phyloP scores from a whole-genome alignment of 2,888 invertebrate species.

The Heliconius cydno region DNA sequence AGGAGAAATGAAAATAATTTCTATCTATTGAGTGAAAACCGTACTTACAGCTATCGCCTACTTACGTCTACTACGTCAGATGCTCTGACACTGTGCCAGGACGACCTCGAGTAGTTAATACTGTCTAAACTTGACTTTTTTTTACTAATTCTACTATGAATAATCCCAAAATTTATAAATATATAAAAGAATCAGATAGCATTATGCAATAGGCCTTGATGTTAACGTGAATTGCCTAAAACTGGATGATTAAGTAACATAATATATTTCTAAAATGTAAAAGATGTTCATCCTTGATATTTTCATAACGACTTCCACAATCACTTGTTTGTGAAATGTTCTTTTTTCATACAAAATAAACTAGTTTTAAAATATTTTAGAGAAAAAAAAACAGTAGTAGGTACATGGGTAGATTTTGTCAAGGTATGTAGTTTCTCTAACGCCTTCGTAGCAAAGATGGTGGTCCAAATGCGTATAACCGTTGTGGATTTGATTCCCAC shows the following conservation, averaged over 20 bases:
- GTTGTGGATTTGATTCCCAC: not conserved
- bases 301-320: constrained; percentile 13
- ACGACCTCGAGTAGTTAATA: no score
- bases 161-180: no score
- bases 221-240: constrained; percentile 21
- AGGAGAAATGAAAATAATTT: no score
- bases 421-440: not conserved
- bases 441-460: not conserved
- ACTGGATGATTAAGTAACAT: constrained; percentile 35
- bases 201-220: constrained; percentile 29
- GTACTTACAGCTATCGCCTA: no score
- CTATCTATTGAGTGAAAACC: no score
- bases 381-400: no score
- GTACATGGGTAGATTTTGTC: no score
- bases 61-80: no score
- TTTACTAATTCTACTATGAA: no score
- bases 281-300: constrained; percentile 32
- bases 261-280: constrained; percentile 15
- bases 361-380: not conserved
- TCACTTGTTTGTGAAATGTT: constrained; percentile 12
- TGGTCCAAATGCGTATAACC: not conserved
- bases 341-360: not conserved
- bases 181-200: not conserved
- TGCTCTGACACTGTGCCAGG: no score
- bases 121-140: no score